phyloP scores from a whole-genome alignment of 2,888 invertebrate genomes.

The Heterodera filipjevi region DNA sequence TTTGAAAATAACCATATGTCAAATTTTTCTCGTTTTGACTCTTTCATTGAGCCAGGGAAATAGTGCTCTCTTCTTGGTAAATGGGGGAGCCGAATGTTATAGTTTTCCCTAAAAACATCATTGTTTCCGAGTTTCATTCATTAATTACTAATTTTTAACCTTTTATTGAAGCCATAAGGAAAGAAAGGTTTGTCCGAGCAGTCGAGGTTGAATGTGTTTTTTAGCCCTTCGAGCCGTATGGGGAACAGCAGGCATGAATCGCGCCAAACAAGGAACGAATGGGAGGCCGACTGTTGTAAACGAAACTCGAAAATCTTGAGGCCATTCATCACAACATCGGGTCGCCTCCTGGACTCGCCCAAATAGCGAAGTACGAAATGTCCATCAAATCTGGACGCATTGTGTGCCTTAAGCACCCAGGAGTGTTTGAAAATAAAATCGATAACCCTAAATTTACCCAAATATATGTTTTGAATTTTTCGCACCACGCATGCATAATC shows the following conservation, averaged over 20 bases:
- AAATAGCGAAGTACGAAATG: not conserved
- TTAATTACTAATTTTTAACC: not conserved
- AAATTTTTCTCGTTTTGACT: not conserved
- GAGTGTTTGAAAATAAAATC: not conserved
- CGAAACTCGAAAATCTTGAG: not conserved
- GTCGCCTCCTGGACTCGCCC: not conserved
- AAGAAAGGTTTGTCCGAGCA: not conserved
- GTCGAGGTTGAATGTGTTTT: constrained; percentile 1
- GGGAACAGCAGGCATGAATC: constrained; percentile 13
- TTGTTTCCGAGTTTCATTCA: not conserved
- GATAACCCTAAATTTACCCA: not conserved
- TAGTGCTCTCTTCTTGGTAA: not conserved
- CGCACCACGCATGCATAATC: not conserved
- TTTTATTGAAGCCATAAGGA: not conserved
- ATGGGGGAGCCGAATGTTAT: not conserved
- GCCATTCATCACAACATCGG: not conserved
- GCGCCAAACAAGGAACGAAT: not conserved
- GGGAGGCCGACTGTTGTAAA: not conserved
- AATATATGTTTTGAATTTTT: not conserved
- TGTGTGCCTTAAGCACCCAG: not conserved
- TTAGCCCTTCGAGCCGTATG: constrained; percentile 1
- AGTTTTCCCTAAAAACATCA: not conserved
- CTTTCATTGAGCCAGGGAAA: constrained; percentile 10
- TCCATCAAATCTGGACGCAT: not conserved
- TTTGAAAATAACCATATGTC: not conserved